Conservation (phyloP, 2,797 vertebrate species). For the Gambelia wislizenii region DNA sequence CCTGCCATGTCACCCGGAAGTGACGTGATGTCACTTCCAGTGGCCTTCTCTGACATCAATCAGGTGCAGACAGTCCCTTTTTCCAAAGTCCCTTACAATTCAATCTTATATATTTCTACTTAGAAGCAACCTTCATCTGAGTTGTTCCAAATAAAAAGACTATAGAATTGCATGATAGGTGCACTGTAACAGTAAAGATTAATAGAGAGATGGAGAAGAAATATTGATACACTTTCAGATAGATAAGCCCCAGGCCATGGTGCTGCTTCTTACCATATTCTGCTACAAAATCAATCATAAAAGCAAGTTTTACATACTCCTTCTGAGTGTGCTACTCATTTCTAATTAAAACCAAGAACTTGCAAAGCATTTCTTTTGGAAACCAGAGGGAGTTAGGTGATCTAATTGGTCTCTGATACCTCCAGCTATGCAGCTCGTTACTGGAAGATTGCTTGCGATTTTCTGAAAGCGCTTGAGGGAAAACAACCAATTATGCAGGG, state of each 20-base stretch:
- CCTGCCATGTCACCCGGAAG: too few species aligned
- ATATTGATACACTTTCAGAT: background rate
- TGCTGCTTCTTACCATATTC: background rate
- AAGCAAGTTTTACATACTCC: constrained; percentile 8
- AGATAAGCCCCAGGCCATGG: background rate
- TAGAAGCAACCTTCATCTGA: too few species aligned
- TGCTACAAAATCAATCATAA: background rate
- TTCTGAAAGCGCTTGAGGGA: background rate
- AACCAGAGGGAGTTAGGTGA: constrained; percentile 5
- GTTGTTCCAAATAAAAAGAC: background rate
- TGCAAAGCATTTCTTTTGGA: constrained; percentile 29
- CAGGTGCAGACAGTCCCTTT: too few species aligned
- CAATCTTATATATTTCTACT: too few species aligned
- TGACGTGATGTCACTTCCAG: too few species aligned
- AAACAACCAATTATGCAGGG: background rate
- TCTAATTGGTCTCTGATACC: constrained; percentile 29
- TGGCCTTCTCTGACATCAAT: too few species aligned
- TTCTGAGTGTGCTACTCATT: background rate
- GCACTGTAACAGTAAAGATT: background rate
- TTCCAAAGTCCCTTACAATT: too few species aligned
- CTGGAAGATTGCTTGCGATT: constrained; percentile 16
- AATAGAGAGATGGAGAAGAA: too few species aligned
- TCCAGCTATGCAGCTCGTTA: constrained; percentile 9
- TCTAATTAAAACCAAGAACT: constrained; percentile 33
- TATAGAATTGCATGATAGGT: background rate